These are phyloP conservation scores for Myotis brandtii DNA, from an alignment of 2,113 vertebrate species.

Conservation along the genomic window DNA sequence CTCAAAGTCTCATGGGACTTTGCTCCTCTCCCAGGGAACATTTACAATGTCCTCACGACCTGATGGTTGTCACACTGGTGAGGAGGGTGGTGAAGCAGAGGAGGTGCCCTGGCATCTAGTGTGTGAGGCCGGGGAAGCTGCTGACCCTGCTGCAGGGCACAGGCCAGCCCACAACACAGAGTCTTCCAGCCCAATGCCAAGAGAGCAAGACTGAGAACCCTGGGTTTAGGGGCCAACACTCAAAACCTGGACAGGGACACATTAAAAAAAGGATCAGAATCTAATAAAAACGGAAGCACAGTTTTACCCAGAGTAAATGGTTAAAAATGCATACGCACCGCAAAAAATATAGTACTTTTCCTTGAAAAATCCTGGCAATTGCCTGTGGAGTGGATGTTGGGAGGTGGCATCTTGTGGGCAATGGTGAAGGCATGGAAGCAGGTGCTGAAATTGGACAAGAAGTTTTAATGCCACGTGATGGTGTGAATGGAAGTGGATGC, in stretches of 20 bases:
- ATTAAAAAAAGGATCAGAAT: not conserved
- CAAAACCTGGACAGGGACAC: not conserved
- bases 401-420: not conserved
- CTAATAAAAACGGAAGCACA: not conserved
- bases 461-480: accelerated
- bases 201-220: not conserved
- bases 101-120: not conserved
- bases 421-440: not conserved
- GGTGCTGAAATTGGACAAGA: not conserved
- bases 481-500: accelerated
- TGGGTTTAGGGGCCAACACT: not conserved
- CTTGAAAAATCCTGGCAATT: not conserved
- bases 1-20: not conserved
- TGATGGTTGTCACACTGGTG: not conserved
- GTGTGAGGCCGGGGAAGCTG: not conserved
- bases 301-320: not conserved
- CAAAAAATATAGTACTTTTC: not conserved
- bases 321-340: not conserved
- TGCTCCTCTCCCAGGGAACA: not conserved
- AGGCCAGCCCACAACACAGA: not conserved
- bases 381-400: not conserved
- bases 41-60: not conserved
- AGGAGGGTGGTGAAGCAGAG: not conserved
- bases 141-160: not conserved
- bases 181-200: not conserved